phyloP scores from a whole-genome alignment of 2,888 invertebrate genomes.

The Incurvaria masculella region DNA sequence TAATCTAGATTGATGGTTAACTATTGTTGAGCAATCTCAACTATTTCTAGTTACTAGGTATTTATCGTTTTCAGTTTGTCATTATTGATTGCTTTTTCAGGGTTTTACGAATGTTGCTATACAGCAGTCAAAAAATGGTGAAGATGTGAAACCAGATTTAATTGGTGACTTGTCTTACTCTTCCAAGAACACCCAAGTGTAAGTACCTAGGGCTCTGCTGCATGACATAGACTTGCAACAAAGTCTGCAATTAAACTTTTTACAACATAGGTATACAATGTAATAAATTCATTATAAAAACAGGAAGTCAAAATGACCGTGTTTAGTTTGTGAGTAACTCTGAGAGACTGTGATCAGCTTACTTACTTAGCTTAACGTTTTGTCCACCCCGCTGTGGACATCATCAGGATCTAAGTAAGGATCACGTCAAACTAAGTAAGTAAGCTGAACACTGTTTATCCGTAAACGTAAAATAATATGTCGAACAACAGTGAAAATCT shows the following conservation, averaged over 20 bases:
- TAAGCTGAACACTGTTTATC: too few relatives aligned
- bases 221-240: too few relatives aligned
- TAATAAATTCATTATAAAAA: conserved; percentile 1
- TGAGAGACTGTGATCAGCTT: background rate
- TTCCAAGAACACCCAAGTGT: conserved; percentile 57
- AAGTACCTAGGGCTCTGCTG: too few relatives aligned
- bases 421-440: background rate
- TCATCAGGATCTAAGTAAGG: too few relatives aligned
- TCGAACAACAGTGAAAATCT: too few relatives aligned
- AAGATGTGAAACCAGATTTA: conserved; percentile 39
- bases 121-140: conserved; percentile 48
- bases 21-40: background rate
- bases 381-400: too few relatives aligned
- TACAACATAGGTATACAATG: background rate
- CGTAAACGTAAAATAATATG: too few relatives aligned
- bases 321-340: background rate
- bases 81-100: conserved; percentile 28
- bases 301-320: background rate
- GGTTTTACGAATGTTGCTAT: conserved; percentile 59
- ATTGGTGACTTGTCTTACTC: conserved; percentile 54
- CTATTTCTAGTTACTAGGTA: background rate
- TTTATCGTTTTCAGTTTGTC: background rate
- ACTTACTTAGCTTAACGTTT: too few relatives aligned
- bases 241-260: background rate
- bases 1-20: too few relatives aligned